Percentiles rank a stretch among this genome's conserved stretches.
Evolutionary conservation across 2,888 invertebrate genomes (phyloP).

Genomic region (Eupelmus urozonus): DNA sequence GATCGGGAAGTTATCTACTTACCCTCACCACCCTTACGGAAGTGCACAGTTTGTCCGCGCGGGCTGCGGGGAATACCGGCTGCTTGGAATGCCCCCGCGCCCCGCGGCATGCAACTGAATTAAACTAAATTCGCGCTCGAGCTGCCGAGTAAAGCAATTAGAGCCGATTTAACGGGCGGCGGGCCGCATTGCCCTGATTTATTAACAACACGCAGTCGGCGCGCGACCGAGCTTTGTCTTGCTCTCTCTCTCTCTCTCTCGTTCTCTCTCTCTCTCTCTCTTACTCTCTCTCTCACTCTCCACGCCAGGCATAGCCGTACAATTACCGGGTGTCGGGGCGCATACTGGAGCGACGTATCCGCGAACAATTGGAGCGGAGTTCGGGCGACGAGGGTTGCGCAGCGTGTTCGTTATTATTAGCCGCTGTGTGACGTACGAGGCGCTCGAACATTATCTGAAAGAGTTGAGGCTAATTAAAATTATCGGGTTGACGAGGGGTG

Average conservation of each 20-base stretch:
- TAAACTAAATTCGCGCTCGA: constrained; percentile 71
- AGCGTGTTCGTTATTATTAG: constrained; percentile 20
- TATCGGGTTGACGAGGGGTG: no score
- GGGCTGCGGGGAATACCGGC: not conserved
- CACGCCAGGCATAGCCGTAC: not conserved
- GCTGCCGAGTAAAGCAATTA: constrained; percentile 73
- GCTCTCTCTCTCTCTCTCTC: no score
- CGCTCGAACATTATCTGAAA: not conserved
- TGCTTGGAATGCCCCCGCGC: constrained; percentile 24
- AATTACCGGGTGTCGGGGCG: constrained; percentile 35
- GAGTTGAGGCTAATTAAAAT: not conserved
- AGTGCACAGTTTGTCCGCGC: constrained; percentile 4
- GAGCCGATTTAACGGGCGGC: constrained; percentile 70
- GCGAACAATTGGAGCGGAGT: constrained; percentile 39
- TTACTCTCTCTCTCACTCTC: no score
- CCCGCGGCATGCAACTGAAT: constrained; percentile 66
- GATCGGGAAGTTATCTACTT: constrained; percentile 41
- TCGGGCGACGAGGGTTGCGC: not conserved
- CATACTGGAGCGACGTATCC: not conserved
- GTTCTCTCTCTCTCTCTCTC: no score
- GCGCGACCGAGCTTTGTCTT: constrained; percentile 1
- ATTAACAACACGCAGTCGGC: constrained; percentile 62
- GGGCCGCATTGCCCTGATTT: constrained; percentile 65
- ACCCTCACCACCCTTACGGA: not conserved
- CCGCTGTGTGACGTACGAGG: not conserved